phyloP scores from a whole-genome alignment of 1,140 invertebrate species.

The Caerostris extrusa region DNA sequence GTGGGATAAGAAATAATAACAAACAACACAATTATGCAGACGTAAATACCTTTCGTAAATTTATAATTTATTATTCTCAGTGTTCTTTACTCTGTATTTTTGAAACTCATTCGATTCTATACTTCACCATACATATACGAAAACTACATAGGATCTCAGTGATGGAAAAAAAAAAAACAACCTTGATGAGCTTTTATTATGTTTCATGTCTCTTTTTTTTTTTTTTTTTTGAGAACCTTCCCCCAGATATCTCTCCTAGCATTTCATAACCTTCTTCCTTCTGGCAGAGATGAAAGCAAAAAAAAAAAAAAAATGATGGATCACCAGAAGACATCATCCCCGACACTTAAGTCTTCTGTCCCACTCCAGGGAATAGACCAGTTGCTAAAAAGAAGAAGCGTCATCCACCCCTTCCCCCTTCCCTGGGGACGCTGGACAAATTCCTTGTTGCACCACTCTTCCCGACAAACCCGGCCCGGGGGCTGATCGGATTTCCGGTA shows the following conservation, averaged over 20 bases:
- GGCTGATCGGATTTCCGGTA: constrained; percentile 59
- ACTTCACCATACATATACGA: not conserved
- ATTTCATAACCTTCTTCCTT: not conserved
- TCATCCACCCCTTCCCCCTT: not conserved
- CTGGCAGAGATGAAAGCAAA: not conserved
- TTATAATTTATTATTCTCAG: too few relatives aligned
- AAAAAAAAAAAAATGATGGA: constrained; percentile 41
- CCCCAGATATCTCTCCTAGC: not conserved
- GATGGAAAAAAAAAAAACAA: not conserved
- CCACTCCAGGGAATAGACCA: not conserved
- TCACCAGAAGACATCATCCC: not conserved
- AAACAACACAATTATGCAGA: too few relatives aligned
- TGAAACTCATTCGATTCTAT: not conserved
- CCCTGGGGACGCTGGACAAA: not conserved
- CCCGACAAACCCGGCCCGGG: not conserved
- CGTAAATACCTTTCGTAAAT: too few relatives aligned
- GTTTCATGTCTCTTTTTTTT: too few relatives aligned
- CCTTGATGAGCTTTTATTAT: too few relatives aligned
- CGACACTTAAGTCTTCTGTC: not conserved
- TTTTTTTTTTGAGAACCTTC: too few relatives aligned
- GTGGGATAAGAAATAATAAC: too few relatives aligned
- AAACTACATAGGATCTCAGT: not conserved
- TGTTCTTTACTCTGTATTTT: not conserved
- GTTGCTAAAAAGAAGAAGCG: not conserved
- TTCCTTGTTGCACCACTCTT: constrained; percentile 19